Conservation (phyloP, 2,888 invertebrate species). For the Chloroclystis v-ata region DNA sequence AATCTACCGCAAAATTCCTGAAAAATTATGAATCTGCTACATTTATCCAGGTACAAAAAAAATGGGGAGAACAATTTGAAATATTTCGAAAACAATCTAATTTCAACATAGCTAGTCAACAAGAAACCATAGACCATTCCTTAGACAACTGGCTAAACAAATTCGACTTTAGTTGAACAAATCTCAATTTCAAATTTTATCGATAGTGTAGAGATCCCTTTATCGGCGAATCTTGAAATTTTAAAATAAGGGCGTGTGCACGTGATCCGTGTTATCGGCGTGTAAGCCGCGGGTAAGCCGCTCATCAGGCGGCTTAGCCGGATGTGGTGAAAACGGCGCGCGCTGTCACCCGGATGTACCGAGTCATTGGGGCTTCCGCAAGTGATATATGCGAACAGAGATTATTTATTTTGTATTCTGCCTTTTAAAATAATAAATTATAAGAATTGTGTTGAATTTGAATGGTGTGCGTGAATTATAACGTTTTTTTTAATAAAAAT, state of each 20-base stretch:
- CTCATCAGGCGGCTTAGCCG: constrained; percentile 51
- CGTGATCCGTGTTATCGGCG: constrained; percentile 54
- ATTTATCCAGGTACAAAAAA: neutral
- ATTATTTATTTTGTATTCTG: neutral
- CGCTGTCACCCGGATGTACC: constrained; percentile 20
- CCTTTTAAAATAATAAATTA: neutral
- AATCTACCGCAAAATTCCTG: neutral
- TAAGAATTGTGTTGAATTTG: neutral
- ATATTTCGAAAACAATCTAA: too few relatives aligned
- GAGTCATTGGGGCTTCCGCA: constrained; percentile 1
- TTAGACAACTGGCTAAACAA: too few relatives aligned
- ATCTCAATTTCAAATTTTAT: neutral
- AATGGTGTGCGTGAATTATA: too few relatives aligned
- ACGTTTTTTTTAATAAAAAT: too few relatives aligned
- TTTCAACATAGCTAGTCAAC: too few relatives aligned
- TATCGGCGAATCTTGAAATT: constrained; percentile 50
- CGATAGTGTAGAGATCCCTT: constrained; percentile 11
- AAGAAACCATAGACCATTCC: too few relatives aligned
- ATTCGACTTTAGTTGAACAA: too few relatives aligned
- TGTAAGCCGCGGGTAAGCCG: constrained; percentile 66
- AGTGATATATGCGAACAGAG: constrained; percentile 9
- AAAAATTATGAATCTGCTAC: neutral
- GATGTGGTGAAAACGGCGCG: constrained; percentile 35
- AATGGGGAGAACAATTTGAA: too few relatives aligned
- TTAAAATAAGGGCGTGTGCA: constrained; percentile 54